phyloP scores from a whole-genome alignment of 2,113 vertebrate species.

The Bufo bufo region DNA sequence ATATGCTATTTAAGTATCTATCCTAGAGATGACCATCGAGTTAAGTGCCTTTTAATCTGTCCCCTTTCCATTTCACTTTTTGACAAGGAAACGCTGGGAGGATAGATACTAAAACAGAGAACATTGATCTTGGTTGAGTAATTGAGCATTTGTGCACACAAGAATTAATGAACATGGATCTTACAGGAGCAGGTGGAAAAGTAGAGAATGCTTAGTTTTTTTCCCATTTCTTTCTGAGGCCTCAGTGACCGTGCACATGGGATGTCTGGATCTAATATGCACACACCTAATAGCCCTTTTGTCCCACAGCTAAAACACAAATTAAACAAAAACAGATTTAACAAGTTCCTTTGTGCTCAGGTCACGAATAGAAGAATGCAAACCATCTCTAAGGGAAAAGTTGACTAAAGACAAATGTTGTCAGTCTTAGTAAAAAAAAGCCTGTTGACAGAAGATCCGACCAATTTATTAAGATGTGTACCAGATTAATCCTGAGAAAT shows the following conservation, averaged over 20 bases:
- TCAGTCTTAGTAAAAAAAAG: no score
- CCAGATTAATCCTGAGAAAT: no score
- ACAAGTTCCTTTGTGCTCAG: background rate
- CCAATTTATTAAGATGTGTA: no score
- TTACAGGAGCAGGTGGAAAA: background rate
- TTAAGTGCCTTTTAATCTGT: constrained; percentile 19
- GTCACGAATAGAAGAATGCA: background rate
- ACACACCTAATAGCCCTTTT: background rate
- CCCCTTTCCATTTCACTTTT: constrained; percentile 2
- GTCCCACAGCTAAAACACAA: background rate
- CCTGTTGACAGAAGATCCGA: no score
- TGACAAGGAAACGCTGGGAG: background rate
- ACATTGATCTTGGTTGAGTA: constrained; percentile 18
- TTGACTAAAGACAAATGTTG: no score
- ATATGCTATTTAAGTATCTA: background rate
- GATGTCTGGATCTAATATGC: background rate
- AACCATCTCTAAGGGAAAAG: no score
- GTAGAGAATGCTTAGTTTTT: background rate
- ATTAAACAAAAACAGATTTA: background rate
- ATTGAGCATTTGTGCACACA: background rate
- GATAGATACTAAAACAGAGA: background rate
- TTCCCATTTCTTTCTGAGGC: background rate
- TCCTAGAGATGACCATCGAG: constrained; percentile 8
- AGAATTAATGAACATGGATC: constrained; percentile 12
- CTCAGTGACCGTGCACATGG: background rate